phyloP scores from a whole-genome alignment of 2,113 vertebrate genomes.

The Trachemys scripta region DNA sequence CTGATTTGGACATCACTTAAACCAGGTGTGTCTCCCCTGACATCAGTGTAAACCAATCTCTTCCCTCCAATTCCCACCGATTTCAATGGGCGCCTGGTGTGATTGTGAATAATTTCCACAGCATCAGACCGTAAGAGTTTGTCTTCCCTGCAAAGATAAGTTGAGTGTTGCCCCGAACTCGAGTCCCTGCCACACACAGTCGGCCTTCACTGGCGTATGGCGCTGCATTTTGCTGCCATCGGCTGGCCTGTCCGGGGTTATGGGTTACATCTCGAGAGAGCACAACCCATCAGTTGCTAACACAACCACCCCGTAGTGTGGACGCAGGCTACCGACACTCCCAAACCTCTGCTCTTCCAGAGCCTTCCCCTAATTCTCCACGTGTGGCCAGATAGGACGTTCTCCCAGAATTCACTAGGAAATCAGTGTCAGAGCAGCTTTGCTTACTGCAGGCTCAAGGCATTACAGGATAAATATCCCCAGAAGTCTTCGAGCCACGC shows the following conservation, averaged over 20 bases:
- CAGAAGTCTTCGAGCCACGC: too few relatives aligned
- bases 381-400: background rate
- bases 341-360: accelerated
- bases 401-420: background rate
- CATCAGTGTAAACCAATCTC: background rate
- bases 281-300: background rate
- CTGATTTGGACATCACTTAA: background rate
- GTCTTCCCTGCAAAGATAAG: background rate
- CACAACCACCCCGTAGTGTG: background rate
- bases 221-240: background rate
- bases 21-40: background rate
- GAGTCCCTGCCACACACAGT: background rate
- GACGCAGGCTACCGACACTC: background rate
- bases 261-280: background rate
- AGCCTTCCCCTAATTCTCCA: accelerated
- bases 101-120: background rate
- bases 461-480: background rate
- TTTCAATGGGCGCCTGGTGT: background rate
- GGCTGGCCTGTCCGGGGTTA: background rate
- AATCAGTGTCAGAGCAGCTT: background rate
- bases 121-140: background rate
- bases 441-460: too few relatives aligned
- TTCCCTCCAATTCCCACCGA: background rate
- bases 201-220: background rate
- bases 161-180: background rate